Evolutionary conservation across 1,140 invertebrate genomes (phyloP), one percentile per base, ranked within the genome.

Genomic region (Venustaconcha ellipsiformis): DNA sequence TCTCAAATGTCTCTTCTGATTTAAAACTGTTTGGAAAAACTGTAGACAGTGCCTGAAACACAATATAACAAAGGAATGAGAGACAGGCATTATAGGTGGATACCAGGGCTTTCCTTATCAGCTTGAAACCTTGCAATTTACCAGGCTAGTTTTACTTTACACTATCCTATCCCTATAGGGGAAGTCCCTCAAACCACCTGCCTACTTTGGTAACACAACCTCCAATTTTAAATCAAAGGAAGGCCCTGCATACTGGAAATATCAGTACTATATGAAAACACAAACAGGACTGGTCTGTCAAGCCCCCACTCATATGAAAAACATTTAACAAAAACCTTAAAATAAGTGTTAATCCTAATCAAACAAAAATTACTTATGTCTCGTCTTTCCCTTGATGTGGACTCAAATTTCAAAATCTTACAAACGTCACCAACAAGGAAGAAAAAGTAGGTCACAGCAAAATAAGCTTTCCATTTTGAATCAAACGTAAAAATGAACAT

Each of bases 1-100:
- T 93, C 83, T 93, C 92, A 79, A 97, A 91, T 59, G 97, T 94
- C 84, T 96, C 95, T 76, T 94, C 92, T 86, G 96, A 94, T 72
- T 96, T 92, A 89, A 98, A 99, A 90, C 97, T 96, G 4, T 94
- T 94, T 2, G 97, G 96, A 90, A 97, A 99, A 65, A 97, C 95
- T 88, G 95, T 95, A 8, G 96, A 95, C 58, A 99, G 90, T 87
- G 94, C 94, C 93, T 92, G 80, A n/a, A 82, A 90, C 89, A 84
- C 60, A 82, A 78, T 72, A 79, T 79, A 74, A 72, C 57, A 81
- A 67, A 57, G 70, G 72, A 56, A 0, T 56, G 8, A 78, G 15
- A n/a, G 57, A 26, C 14, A 69, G 48, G 13, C 48, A 56, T 67
- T 30, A 63, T 20, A 18, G 17, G 23, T 23, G 23, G 23, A 23